Evolutionary conservation across 2,113 vertebrate genomes (phyloP).

Genomic region (Callorhinus ursinus): DNA sequence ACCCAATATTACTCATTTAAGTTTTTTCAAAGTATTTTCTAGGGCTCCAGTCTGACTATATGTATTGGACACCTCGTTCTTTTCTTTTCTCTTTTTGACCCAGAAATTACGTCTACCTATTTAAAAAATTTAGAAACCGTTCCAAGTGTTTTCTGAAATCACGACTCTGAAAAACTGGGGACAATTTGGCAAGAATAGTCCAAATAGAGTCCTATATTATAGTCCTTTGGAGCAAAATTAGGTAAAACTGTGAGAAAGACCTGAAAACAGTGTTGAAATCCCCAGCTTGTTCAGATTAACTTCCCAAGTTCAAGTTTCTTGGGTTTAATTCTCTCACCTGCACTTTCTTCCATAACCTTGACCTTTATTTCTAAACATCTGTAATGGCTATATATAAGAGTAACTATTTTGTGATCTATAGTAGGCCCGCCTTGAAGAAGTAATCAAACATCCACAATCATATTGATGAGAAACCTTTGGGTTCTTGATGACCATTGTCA

Average conservation of each 20-base stretch:
- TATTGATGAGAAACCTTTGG: background rate
- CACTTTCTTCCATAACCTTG: background rate
- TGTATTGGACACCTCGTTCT: background rate
- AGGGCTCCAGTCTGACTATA: background rate
- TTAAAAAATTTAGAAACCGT: background rate
- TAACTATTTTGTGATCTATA: background rate
- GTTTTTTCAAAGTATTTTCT: background rate
- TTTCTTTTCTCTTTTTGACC: background rate
- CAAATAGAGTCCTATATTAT: background rate
- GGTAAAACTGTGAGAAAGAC: background rate
- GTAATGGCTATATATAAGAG: background rate
- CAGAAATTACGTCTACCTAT: background rate
- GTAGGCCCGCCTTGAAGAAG: background rate
- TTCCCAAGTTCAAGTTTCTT: background rate
- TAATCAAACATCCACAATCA: background rate
- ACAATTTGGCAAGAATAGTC: background rate
- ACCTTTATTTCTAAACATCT: background rate
- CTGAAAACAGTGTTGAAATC: background rate
- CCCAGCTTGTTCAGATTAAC: background rate
- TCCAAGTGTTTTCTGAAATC: slow-evolving; percentile 41
- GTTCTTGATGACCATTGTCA: background rate
- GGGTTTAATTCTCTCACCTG: background rate
- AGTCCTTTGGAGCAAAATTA: background rate
- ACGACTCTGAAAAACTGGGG: slow-evolving; percentile 7
- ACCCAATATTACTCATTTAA: background rate